Evolutionary conservation across 2,113 vertebrate genomes (phyloP).

Genomic region (Pseudorectes ferrugineus): DNA sequence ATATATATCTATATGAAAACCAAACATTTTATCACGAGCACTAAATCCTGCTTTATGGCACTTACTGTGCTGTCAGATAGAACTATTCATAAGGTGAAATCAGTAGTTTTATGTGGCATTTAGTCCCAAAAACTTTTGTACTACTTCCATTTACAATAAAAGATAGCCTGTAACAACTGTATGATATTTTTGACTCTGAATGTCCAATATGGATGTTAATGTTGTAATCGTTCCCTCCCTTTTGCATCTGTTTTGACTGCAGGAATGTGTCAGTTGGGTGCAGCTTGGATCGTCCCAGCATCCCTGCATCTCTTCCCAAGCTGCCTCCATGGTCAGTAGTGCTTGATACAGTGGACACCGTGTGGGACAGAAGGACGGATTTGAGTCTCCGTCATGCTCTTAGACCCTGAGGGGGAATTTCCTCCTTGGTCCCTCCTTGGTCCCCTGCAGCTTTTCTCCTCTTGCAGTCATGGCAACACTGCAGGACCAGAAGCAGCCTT

Average conservation of each 20-base stretch:
- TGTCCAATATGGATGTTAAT: neutral
- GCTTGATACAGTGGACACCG: fast-evolving
- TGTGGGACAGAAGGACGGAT: neutral
- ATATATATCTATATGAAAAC: neutral
- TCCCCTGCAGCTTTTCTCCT: neutral
- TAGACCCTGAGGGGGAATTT: neutral
- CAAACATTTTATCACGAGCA: neutral
- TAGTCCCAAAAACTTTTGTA: neutral
- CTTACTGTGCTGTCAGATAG: neutral
- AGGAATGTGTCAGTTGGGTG: fast-evolving
- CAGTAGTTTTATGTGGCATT: neutral
- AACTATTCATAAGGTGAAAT: neutral
- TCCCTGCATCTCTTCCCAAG: neutral
- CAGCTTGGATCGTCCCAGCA: neutral
- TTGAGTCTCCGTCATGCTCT: neutral
- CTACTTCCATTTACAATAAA: neutral
- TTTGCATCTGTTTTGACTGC: neutral
- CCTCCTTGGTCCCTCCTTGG: neutral
- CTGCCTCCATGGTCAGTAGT: neutral
- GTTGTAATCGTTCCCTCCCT: neutral
- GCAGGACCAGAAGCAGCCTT: neutral
- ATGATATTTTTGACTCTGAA: neutral
- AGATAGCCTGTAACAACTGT: neutral
- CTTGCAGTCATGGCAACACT: constrained; percentile 9
- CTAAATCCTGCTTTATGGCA: constrained; percentile 13